Evolutionary conservation across 2,797 vertebrate genomes (phyloP).

Genomic region (Etheostoma nigrum): DNA sequence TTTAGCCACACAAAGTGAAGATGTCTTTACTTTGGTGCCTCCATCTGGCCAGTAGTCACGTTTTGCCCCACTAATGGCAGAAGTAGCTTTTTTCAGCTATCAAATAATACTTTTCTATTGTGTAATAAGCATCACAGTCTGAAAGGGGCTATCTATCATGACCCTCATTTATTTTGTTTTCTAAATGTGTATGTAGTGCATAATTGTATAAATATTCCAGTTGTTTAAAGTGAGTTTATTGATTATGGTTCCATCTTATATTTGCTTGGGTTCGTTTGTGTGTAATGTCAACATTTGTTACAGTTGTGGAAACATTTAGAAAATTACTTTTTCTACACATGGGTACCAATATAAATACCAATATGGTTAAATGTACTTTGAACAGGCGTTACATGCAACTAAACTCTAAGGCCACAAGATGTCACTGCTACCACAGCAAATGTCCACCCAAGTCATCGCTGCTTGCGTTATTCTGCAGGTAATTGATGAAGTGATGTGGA

Average conservation of each 20-base stretch:
- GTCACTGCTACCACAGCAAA: slow-evolving; percentile 47
- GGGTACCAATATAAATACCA: too few relatives aligned
- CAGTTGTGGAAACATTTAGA: not conserved
- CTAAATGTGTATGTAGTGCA: not conserved
- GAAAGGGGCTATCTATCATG: not conserved
- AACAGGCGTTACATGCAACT: slow-evolving; percentile 32
- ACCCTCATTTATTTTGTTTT: not conserved
- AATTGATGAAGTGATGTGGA: slow-evolving; percentile 15
- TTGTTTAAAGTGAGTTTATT: not conserved
- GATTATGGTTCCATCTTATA: not conserved
- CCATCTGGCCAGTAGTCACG: not conserved
- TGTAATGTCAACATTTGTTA: not conserved
- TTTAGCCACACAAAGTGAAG: not conserved
- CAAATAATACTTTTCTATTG: not conserved
- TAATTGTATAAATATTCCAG: not conserved
- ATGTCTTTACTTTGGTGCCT: not conserved
- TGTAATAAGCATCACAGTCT: not conserved
- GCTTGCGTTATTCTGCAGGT: slow-evolving; percentile 23
- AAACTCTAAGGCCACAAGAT: slow-evolving; percentile 46
- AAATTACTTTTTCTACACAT: too few relatives aligned
- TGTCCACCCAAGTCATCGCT: not conserved
- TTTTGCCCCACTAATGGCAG: not conserved
- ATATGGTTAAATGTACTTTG: not conserved
- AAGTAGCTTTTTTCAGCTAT: not conserved
- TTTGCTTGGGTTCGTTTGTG: not conserved